Percentiles rank a stretch among this genome's conserved stretches.
Evolutionary conservation across 2,888 invertebrate species (phyloP).

Genomic region (Hecatera dysodea): DNA sequence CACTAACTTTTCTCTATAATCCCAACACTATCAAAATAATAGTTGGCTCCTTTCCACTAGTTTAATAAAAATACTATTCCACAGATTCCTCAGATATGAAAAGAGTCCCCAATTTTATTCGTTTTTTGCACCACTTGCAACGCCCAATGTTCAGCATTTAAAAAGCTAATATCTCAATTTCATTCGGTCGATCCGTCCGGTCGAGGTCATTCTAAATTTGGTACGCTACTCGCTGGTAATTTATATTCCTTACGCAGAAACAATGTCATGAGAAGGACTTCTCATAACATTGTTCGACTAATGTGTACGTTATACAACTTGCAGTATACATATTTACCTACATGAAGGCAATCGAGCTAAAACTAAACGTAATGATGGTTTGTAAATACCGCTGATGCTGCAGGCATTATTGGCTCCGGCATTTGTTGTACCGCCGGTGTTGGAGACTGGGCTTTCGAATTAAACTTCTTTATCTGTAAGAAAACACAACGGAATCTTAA

Average conservation of each 20-base stretch:
- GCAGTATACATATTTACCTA: too few species aligned
- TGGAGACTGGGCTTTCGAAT: background rate
- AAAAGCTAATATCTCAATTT: background rate
- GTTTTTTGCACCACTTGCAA: background rate
- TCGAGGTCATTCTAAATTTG: background rate
- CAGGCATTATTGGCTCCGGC: conserved; percentile 28
- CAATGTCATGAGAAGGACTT: too few species aligned
- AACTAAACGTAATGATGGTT: background rate
- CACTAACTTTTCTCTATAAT: too few species aligned
- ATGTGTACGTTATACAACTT: too few species aligned
- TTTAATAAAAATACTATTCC: background rate
- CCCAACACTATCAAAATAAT: background rate
- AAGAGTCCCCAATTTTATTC: background rate
- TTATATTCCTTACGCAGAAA: background rate
- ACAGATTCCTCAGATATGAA: conserved; percentile 1
- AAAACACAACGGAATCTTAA: background rate
- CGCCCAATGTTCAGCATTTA: background rate
- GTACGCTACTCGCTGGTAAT: background rate
- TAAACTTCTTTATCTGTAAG: conserved; percentile 42
- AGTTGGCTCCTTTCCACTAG: background rate
- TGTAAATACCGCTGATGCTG: conserved; percentile 33
- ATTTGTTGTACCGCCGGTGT: conserved; percentile 16
- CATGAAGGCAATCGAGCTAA: too few species aligned
- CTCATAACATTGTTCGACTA: background rate
- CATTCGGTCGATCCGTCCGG: too few species aligned